Percentiles rank a stretch among this genome's conserved stretches.
Conservation (phyloP, 2,888 invertebrate species). For the Macaria liturata region DNA sequence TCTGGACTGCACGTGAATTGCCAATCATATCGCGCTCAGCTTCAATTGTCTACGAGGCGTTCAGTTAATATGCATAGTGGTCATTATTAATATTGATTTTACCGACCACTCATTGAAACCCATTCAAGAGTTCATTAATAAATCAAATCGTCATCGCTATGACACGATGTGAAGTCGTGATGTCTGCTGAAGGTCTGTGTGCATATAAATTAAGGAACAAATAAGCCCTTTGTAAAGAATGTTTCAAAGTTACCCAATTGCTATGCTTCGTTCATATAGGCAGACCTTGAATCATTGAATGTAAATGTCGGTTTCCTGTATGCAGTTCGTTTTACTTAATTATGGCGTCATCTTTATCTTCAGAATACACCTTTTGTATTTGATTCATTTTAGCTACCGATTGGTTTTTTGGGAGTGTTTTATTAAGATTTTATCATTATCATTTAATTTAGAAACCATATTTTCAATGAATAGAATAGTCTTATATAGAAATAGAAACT, state of each 20-base stretch:
- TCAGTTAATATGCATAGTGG: too few relatives aligned
- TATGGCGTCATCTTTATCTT: constrained; percentile 21
- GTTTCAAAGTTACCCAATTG: constrained; percentile 17
- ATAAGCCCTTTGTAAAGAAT: constrained; percentile 14
- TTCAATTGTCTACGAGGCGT: too few relatives aligned
- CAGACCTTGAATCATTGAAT: constrained; percentile 21
- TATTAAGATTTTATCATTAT: too few relatives aligned
- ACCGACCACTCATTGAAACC: too few relatives aligned
- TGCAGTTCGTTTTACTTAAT: constrained; percentile 18
- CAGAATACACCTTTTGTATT: background rate
- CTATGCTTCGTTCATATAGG: constrained; percentile 15
- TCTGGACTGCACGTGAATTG: constrained; percentile 7
- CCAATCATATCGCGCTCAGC: too few relatives aligned
- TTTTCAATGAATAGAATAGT: too few relatives aligned
- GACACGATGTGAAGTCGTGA: constrained; percentile 15
- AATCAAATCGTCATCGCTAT: constrained; percentile 13
- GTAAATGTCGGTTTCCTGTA: constrained; percentile 23
- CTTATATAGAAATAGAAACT: too few relatives aligned
- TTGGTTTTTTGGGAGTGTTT: too few relatives aligned
- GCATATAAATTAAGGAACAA: constrained; percentile 15
- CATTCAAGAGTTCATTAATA: constrained; percentile 3
- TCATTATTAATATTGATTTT: background rate
- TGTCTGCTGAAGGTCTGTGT: constrained; percentile 12
- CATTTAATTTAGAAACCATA: too few relatives aligned
- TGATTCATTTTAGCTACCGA: too few relatives aligned